These are phyloP conservation scores for Copidosoma floridanum DNA, from an alignment of 1,140 invertebrate genomes.

Conservation along the genomic window DNA sequence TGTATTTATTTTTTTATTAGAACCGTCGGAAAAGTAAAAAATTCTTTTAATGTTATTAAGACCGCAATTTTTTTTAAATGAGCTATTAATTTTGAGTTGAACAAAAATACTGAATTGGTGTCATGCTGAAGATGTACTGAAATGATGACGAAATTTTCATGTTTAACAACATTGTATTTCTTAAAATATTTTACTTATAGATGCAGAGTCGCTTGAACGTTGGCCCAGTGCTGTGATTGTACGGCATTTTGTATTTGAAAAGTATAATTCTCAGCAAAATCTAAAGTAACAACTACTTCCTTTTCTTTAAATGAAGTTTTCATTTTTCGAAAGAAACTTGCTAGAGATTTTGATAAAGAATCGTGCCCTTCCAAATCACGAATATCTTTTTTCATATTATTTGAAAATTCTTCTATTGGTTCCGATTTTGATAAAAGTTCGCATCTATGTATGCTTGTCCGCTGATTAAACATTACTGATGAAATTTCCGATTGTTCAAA, in stretches of 20 bases:
- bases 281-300: no score
- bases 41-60: background rate
- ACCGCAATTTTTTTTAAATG: background rate
- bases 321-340: no score
- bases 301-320: no score
- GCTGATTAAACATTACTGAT: background rate
- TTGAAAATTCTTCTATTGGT: no score
- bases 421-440: no score
- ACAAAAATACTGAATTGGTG: background rate
- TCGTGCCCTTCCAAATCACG: constrained; percentile 14
- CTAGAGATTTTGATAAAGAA: no score
- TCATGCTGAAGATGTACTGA: constrained; percentile 7
- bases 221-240: no score
- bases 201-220: no score
- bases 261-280: constrained; percentile 20
- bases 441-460: background rate
- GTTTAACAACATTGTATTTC: background rate
- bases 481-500: background rate
- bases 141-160: constrained; percentile 19
- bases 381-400: constrained; percentile 4
- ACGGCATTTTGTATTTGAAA: constrained; percentile 18
- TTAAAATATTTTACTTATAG: constrained; percentile 22
- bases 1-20: constrained; percentile 12
- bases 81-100: constrained; percentile 10
- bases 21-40: constrained; percentile 6